These are phyloP conservation scores for Riparia riparia DNA, from an alignment of 2,113 vertebrate genomes.

Conservation along the genomic window DNA sequence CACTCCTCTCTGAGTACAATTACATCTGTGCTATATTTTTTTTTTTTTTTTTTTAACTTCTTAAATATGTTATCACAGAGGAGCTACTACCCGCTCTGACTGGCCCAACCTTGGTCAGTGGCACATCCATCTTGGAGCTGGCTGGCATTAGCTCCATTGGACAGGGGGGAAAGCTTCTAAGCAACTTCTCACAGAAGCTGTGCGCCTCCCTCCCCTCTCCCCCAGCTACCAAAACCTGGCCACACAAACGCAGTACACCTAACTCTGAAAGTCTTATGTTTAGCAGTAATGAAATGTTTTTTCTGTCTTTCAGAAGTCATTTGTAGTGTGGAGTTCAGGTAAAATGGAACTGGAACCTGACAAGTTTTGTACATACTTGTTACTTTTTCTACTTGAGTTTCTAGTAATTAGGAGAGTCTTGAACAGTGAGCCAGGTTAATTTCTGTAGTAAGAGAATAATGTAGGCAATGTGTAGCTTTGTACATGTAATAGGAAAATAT, in stretches of 20 bases:
- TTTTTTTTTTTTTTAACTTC: too few species aligned
- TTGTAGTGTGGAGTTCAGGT: neutral
- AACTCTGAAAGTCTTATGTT: neutral
- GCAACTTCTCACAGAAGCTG: neutral
- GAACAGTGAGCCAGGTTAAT: neutral
- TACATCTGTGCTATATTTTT: neutral
- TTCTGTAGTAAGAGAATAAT: neutral
- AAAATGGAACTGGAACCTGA: neutral
- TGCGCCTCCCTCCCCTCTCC: rapidly evolving
- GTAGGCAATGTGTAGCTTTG: neutral
- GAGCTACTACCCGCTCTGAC: neutral
- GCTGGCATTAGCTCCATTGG: rapidly evolving
- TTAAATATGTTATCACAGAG: neutral
- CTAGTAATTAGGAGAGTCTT: neutral
- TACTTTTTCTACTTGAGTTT: neutral
- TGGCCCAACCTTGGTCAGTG: neutral
- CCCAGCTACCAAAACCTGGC: neutral
- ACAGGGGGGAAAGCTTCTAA: neutral
- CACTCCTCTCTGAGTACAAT: rapidly evolving
- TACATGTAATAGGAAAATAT: neutral
- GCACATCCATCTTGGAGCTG: rapidly evolving
- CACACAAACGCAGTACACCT: neutral
- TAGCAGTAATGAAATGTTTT: neutral
- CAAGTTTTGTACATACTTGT: neutral
- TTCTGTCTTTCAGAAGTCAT: neutral